Base-by-base conservation (phyloP, 2,113 vertebrate species). In the Orthonyx spaldingii region DNA sequence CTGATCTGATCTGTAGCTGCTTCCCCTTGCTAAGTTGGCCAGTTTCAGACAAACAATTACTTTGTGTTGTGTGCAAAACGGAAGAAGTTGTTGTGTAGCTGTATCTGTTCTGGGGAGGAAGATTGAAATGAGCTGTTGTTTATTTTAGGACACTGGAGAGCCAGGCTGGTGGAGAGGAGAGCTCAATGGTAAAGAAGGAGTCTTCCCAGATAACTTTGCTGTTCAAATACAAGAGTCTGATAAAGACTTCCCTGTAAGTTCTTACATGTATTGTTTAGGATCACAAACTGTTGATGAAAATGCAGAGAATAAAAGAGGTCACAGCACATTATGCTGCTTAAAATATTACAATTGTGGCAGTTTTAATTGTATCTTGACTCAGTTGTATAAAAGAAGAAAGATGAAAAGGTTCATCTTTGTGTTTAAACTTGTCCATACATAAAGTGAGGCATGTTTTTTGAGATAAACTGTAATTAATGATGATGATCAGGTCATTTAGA, bases 121-220 rank as follows among this genome's bases (percentile, higher is more conserved):
- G 90, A 57, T 64, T 56, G n/a, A 75, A 84, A 46, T 75, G 22
- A 60, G 19, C 33, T 77, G 23, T 78, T 97, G n/a, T 66, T 90
- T 96, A 5, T 95, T 96, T 92, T 95, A 99, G 99, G 98, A 99
- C 72, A 99, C 98, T 57, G 99, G 99, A 66, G 99, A 99, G 84
- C 86, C 96, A 7, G 99, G 99, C 84, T 99, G 99, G 99, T 99
- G 99, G 99, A 98, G 97, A 96, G 99, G 99, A 59, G 98, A 99
- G 80, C 90, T 99, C 30, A 98, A 97, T 55, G 99, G 99, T 49
- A 99, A 94, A 98, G 98, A 99, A 95, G 99, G 99, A 13, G 98
- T 99, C 65, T 99, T 99, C 94, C 99, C 99, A 59, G 99, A 99
- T 93, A 99, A 99, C 94, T 99, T 99, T 96, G 99, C 99, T 63